A percentile compares a stretch with the other conserved stretches of the same genome.
phyloP scores from a whole-genome alignment of 2,888 invertebrate species.

The Agonum fuliginosum region DNA sequence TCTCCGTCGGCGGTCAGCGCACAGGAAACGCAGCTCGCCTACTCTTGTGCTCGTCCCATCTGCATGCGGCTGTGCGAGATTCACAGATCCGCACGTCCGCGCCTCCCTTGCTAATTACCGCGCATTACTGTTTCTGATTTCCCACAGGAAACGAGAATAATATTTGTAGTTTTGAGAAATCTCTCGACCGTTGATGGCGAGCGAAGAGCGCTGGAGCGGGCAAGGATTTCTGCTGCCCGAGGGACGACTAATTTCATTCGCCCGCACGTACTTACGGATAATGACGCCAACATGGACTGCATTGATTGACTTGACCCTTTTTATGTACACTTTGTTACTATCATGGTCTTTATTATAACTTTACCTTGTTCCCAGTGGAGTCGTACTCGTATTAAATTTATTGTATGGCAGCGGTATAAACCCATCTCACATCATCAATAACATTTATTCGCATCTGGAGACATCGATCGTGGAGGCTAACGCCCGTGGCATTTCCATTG shows the following conservation, averaged over 20 bases:
- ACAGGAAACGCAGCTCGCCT: slow-evolving; percentile 4
- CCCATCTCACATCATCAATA: slow-evolving; percentile 47
- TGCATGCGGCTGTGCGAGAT: slow-evolving; percentile 33
- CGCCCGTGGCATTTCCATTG: slow-evolving; percentile 59
- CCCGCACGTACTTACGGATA: slow-evolving; percentile 40
- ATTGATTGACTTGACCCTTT: background rate
- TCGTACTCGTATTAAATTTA: background rate
- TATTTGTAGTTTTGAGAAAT: slow-evolving; percentile 61
- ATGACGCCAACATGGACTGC: slow-evolving; percentile 11
- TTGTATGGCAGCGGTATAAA: background rate
- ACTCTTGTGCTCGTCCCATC: slow-evolving; percentile 21
- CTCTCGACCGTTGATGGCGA: slow-evolving; percentile 53
- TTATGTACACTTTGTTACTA: too few relatives aligned
- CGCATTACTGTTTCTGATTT: slow-evolving; percentile 67
- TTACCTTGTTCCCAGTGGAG: background rate
- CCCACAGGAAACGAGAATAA: slow-evolving; percentile 66
- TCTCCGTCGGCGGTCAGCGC: slow-evolving; percentile 41
- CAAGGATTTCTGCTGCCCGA: slow-evolving; percentile 41
- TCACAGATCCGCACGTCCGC: slow-evolving; percentile 21
- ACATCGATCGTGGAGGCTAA: slow-evolving; percentile 56
- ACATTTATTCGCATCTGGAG: slow-evolving; percentile 55
- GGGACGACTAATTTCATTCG: slow-evolving; percentile 54
- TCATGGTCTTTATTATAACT: background rate
- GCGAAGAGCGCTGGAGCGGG: slow-evolving; percentile 38
- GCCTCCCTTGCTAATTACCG: slow-evolving; percentile 65